phyloP scores from a whole-genome alignment of 2,888 invertebrate species.

The Melinaea menophilus region DNA sequence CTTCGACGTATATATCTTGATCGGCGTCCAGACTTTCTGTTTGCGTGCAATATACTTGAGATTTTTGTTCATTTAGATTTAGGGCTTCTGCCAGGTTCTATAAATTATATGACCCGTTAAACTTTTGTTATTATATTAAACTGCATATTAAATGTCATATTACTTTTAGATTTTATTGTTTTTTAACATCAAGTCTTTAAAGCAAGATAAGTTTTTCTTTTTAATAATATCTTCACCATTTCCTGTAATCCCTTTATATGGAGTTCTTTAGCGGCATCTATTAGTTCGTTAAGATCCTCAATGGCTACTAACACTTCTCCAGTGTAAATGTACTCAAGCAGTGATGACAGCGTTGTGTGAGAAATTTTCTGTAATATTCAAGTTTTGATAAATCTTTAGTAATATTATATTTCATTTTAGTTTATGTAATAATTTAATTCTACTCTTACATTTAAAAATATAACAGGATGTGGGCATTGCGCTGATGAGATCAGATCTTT shows the following conservation, averaged over 20 bases:
- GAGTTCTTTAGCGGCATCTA: slow-evolving; percentile 59
- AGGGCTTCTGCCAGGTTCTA: too few species aligned
- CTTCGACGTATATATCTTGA: too few species aligned
- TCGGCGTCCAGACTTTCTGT: too few species aligned
- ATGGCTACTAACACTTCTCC: slow-evolving; percentile 60
- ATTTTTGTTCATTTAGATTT: too few species aligned
- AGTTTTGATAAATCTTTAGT: neutral
- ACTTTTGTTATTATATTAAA: too few species aligned
- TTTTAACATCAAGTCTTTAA: too few species aligned
- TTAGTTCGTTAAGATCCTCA: slow-evolving; percentile 51
- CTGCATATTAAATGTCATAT: too few species aligned
- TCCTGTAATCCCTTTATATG: slow-evolving; percentile 65
- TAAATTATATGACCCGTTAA: too few species aligned
- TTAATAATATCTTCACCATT: slow-evolving; percentile 45
- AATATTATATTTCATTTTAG: neutral
- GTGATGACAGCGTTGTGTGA: slow-evolving; percentile 51
- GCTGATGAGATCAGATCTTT: slow-evolving; percentile 63
- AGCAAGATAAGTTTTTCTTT: neutral
- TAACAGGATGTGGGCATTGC: slow-evolving; percentile 63
- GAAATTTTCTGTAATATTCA: slow-evolving; percentile 61
- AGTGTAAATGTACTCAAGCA: slow-evolving; percentile 68
- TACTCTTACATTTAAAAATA: slow-evolving; percentile 64
- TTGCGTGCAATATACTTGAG: too few species aligned
- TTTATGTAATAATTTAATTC: neutral
- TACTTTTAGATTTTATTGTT: too few species aligned